Percentiles rank a stretch among this genome's conserved stretches.
These are phyloP conservation scores for Drosophila pseudoobscura DNA, from an alignment of 1,140 invertebrate genomes.

Conservation along the genomic window DNA sequence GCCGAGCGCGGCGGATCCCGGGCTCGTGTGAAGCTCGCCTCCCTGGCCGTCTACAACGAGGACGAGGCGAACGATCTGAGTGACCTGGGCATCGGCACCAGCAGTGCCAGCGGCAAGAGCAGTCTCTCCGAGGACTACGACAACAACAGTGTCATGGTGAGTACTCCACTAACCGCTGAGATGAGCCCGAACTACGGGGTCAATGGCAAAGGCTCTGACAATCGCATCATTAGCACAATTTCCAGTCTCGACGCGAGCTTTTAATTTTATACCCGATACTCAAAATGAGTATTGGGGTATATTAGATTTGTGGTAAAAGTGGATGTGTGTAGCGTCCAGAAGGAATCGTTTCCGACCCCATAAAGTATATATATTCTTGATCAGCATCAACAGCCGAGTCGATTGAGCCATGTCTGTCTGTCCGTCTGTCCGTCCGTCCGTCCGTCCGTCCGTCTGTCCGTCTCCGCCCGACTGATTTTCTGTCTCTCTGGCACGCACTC, in stretches of 20 bases:
- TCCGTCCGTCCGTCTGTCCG: no score
- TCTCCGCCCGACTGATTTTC: no score
- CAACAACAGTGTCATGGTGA: constrained; percentile 88
- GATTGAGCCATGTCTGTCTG: no score
- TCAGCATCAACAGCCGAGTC: no score
- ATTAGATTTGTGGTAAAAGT: no score
- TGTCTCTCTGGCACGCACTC: no score
- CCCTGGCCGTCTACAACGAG: constrained; percentile 88
- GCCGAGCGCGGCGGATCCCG: constrained; percentile 84
- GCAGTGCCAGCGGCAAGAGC: constrained; percentile 89
- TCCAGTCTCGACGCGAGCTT: not conserved
- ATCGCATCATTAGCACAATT: constrained; percentile 36
- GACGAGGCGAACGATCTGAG: constrained; percentile 92
- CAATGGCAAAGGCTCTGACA: constrained; percentile 9
- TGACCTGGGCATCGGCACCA: constrained; percentile 91
- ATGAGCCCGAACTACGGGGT: constrained; percentile 4
- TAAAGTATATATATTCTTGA: no score
- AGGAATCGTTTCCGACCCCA: no score
- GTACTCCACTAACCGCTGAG: constrained; percentile 51
- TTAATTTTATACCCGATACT: not conserved
- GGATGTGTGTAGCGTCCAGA: no score
- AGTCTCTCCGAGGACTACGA: constrained; percentile 89
- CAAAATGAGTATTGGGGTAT: no score
- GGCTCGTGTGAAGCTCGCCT: constrained; percentile 84
- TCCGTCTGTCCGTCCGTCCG: no score